Evolutionary conservation across 2,113 vertebrate genomes (phyloP).

Genomic region (Amphiprion percula): DNA sequence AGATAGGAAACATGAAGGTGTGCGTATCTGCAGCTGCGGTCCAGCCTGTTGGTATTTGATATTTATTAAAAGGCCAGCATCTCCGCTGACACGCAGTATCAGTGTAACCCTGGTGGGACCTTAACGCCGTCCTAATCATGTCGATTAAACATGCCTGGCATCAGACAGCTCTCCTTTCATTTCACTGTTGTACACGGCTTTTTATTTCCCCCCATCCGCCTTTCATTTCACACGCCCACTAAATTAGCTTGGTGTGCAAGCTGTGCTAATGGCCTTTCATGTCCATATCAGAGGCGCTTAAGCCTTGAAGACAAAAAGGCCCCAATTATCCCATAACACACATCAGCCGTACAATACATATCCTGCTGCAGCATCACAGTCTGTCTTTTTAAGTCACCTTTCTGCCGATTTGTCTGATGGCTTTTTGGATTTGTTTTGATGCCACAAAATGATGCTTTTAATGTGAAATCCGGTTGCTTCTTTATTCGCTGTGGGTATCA

Average conservation of each 20-base stretch:
- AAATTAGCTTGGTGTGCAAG: constrained; percentile 74
- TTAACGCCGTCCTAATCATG: constrained; percentile 40
- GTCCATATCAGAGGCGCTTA: constrained; percentile 75
- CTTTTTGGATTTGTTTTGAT: constrained; percentile 30
- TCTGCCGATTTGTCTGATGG: background rate
- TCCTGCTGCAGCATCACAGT: constrained; percentile 3
- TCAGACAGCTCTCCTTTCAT: constrained; percentile 53
- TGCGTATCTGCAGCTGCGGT: background rate
- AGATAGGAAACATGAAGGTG: background rate
- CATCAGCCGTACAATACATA: constrained; percentile 32
- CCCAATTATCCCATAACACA: constrained; percentile 72
- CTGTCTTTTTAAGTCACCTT: constrained; percentile 9
- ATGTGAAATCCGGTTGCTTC: constrained; percentile 6
- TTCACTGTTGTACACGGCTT: constrained; percentile 50
- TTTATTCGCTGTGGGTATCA: background rate
- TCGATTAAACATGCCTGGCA: constrained; percentile 55
- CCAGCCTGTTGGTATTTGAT: background rate
- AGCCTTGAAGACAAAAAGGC: constrained; percentile 69
- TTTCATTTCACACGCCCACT: constrained; percentile 64
- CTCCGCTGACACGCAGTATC: background rate
- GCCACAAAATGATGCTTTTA: constrained; percentile 16
- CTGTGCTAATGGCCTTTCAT: constrained; percentile 76
- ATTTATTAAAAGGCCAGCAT: constrained; percentile 18
- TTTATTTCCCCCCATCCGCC: constrained; percentile 60
- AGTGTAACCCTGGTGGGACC: constrained; percentile 32